These are phyloP conservation scores for Tragelaphus scriptus DNA, from an alignment of 2,113 vertebrate species.

Conservation along the genomic window DNA sequence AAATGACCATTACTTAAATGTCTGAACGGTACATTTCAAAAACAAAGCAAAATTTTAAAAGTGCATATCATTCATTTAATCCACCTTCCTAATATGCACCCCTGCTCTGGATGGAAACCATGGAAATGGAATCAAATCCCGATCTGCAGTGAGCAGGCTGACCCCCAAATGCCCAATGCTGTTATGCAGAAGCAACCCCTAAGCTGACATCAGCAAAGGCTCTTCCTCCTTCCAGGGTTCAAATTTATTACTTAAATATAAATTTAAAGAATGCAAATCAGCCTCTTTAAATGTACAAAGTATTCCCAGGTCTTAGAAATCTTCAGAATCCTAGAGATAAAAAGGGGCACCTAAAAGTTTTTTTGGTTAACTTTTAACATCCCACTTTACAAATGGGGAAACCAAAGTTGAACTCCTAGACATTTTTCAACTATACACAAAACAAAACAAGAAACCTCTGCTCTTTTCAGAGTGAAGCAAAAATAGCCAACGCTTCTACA, in stretches of 20 bases:
- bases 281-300: neutral
- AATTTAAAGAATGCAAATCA: constrained; percentile 2
- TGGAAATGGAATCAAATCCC: neutral
- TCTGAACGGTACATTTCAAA: neutral
- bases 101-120: neutral
- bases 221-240: neutral
- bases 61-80: neutral
- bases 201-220: neutral
- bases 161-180: neutral
- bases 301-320: neutral
- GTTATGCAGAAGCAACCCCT: neutral
- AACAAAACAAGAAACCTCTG: neutral
- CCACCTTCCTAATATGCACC: neutral
- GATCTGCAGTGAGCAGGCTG: neutral
- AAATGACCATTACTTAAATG: neutral
- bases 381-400: neutral
- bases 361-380: neutral
- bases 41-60: neutral
- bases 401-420: neutral
- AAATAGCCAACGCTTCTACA: neutral
- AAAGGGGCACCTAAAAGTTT: neutral
- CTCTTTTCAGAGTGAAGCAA: neutral
- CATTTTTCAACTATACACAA: neutral
- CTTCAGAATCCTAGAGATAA: neutral
- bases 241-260: neutral